Evolutionary conservation across 1,140 invertebrate genomes (phyloP), one percentile per base, ranked within the genome.

Genomic region (Drosophila nebulosa): DNA sequence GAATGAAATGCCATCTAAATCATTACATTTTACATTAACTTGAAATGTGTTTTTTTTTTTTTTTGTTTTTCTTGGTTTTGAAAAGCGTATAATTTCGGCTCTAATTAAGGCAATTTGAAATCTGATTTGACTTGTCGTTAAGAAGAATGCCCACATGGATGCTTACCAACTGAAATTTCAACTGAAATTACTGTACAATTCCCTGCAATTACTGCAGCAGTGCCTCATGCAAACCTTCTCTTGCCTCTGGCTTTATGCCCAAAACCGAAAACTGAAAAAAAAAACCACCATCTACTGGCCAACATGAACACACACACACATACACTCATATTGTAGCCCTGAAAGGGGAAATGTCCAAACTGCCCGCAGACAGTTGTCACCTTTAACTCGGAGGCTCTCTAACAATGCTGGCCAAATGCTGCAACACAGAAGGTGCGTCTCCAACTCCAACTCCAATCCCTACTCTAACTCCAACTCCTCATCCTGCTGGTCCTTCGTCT

Each of bases 311-410:
- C 18, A 46, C 14, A 21, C 39, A 21, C 39, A 21, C 35, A 36
- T 12, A 36, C 35, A 36, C n/a, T n/a, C 35, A 36, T 14, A 24
- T 32, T 30, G 27, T 42, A 42, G 7, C 6, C 14, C 16, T 46
- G 39, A 21, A 46, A 46, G 39, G 39, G 39, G 16, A n/a, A 36
- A 46, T 46, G 39, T 46, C 39, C 39, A 18, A 46, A 16, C 39
- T 46, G 39, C 39, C 39, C 39, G 39, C 39, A 46, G 52, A 61
- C 18, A 14, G 58, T 64, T 75, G 60, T 67, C 61, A 72, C 73
- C 73, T 72, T 75, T 75, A 64, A 57, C 58, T 46, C 24, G 24
- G 24, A 16, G 52, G 52, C 26, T 55, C 51, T 46, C 52, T 26
- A 55, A 55, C 52, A 55, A 59, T 59, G 22, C n/a, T 24, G 21